Conservation (phyloP, 2,113 vertebrate genomes). For the Dasyprocta punctata region DNA sequence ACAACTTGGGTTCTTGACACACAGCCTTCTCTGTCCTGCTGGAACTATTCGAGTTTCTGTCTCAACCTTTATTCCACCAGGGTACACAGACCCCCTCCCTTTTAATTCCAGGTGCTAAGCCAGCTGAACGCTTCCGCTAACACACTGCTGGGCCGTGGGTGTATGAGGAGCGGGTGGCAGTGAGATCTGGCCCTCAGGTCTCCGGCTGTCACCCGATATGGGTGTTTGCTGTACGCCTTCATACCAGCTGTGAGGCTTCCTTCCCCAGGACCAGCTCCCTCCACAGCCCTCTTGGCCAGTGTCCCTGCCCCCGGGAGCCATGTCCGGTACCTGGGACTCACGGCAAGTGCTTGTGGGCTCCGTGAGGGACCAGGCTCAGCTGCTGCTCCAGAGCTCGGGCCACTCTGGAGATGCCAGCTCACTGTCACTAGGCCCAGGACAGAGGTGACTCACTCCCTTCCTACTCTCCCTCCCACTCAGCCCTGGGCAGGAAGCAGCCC, state of each 20-base stretch:
- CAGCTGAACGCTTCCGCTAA: not conserved
- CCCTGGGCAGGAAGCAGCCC: not conserved
- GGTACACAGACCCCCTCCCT: not conserved
- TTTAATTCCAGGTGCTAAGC: not conserved
- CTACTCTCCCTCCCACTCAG: not conserved
- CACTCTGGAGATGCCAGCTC: not conserved
- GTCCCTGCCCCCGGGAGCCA: accelerated
- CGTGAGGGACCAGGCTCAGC: not conserved
- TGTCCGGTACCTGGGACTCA: not conserved
- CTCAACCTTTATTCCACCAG: not conserved
- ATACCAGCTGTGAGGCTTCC: not conserved
- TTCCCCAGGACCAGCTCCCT: not conserved
- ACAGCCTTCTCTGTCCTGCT: not conserved
- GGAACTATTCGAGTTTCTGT: not conserved
- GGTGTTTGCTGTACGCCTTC: not conserved
- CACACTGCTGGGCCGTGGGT: not conserved
- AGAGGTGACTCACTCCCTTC: not conserved
- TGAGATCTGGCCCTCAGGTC: not conserved
- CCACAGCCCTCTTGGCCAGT: not conserved
- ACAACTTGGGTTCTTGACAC: accelerated
- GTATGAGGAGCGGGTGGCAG: not conserved
- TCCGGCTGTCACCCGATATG: not conserved
- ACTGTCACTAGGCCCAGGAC: accelerated
- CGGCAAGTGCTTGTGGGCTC: accelerated
- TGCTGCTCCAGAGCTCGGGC: accelerated